Conservation (phyloP, 37 sponge, comb jelly and placozoan genomes). For the Crambe crambe region DNA sequence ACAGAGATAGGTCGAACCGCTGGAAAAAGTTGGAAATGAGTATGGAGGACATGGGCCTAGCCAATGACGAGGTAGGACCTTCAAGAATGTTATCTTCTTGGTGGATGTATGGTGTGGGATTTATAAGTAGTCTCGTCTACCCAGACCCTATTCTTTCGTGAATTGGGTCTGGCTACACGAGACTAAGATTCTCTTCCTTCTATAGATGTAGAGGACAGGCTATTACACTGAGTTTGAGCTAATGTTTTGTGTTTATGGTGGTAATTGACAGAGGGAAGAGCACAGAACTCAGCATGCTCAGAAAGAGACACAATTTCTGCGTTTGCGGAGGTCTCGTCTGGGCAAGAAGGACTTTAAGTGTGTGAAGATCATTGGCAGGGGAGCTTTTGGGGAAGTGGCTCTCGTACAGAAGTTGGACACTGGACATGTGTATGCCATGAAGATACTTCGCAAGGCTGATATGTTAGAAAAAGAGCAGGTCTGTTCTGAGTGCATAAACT, state of each 20-base stretch:
- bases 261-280: slow-evolving; percentile 67
- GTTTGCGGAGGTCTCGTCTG: slow-evolving; percentile 86
- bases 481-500: neutral
- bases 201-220: no score
- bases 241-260: neutral
- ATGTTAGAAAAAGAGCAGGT: slow-evolving; percentile 98
- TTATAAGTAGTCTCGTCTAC: no score
- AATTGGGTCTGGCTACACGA: neutral
- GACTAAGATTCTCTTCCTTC: no score
- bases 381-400: slow-evolving; percentile 98
- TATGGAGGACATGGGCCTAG: slow-evolving; percentile 80
- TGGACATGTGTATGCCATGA: slow-evolving; percentile 99
- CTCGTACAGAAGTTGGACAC: slow-evolving; percentile 98
- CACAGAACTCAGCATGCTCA: slow-evolving; percentile 76
- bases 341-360: slow-evolving; percentile 95
- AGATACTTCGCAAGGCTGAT: slow-evolving; percentile 93
- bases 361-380: slow-evolving; percentile 96
- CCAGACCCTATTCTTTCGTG: neutral
- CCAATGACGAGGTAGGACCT: slow-evolving; percentile 72
- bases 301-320: slow-evolving; percentile 95
- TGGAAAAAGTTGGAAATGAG: slow-evolving; percentile 77
- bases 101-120: no score
- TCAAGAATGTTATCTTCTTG: no score
- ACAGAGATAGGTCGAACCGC: slow-evolving; percentile 29
- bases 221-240: no score